phyloP scores from a whole-genome alignment of 2,113 vertebrate species.

The Rattus rattus region DNA sequence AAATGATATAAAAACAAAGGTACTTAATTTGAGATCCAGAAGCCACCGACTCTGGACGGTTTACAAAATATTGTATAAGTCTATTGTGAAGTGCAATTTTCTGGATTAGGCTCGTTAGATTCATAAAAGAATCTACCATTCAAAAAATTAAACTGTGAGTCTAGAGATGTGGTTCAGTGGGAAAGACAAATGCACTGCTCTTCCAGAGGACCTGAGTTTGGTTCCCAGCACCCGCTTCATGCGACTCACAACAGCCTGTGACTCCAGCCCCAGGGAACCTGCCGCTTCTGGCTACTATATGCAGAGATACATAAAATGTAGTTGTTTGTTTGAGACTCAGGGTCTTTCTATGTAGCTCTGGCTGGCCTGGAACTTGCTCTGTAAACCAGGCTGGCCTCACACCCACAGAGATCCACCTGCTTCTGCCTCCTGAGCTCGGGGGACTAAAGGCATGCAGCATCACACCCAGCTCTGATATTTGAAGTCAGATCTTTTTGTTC shows the following conservation, averaged over 20 bases:
- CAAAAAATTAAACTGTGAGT: not conserved
- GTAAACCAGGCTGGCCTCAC: not conserved
- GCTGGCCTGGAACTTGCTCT: not conserved
- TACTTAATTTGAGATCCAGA: not conserved
- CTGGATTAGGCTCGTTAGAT: not conserved
- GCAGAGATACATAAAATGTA: not conserved
- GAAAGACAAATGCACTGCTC: not conserved
- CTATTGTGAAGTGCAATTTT: not conserved
- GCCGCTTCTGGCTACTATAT: not conserved
- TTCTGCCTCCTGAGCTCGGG: not conserved
- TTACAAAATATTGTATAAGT: not conserved
- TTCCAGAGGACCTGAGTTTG: not conserved
- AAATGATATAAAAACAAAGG: not conserved
- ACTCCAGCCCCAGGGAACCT: not conserved
- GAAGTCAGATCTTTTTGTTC: not conserved
- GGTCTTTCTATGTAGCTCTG: not conserved
- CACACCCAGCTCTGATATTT: not conserved
- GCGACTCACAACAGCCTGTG: not conserved
- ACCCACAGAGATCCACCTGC: not conserved
- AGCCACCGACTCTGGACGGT: not conserved
- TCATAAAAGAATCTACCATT: constrained; percentile 4
- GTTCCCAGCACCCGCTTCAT: not conserved
- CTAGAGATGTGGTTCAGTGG: not conserved
- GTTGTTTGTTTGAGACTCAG: not conserved
- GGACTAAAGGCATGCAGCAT: not conserved